Percentiles rank a stretch among this genome's conserved stretches.
Conservation (phyloP, 2,888 invertebrate genomes). For the Drosophila kambysellisi region DNA sequence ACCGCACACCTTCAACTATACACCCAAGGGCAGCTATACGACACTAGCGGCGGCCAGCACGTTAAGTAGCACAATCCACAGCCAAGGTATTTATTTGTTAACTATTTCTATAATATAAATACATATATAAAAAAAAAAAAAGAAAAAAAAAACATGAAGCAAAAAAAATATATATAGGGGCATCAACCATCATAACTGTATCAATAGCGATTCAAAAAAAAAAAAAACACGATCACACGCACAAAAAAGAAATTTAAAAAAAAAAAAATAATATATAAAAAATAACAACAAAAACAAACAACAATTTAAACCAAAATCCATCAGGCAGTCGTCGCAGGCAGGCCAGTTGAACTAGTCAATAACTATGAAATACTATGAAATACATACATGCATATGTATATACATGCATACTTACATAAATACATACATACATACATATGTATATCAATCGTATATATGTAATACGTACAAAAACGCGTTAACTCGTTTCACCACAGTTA, state of each 20-base stretch:
- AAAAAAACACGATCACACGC: conserved; percentile 19
- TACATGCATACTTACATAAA: neutral
- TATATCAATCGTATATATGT: conserved; percentile 15
- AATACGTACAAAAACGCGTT: conserved; percentile 10
- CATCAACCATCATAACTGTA: conserved; percentile 32
- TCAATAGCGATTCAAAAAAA: conserved; percentile 30
- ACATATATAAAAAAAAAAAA: neutral
- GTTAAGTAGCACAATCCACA: conserved; percentile 82
- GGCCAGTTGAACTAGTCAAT: conserved; percentile 22
- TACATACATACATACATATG: conserved; percentile 16
- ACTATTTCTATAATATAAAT: conserved; percentile 49
- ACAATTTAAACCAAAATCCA: conserved; percentile 25
- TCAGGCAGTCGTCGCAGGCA: conserved; percentile 51
- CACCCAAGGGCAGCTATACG: conserved; percentile 86
- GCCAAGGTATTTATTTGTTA: conserved; percentile 85
- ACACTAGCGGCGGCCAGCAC: conserved; percentile 83
- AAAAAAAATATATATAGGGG: neutral
- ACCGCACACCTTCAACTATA: conserved; percentile 93
- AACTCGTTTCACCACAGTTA: conserved; percentile 9
- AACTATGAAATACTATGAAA: conserved; percentile 9
- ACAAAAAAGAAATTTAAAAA: neutral
- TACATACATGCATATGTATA: conserved; percentile 2
- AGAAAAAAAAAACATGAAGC: neutral
- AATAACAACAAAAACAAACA: conserved; percentile 1
- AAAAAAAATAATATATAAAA: neutral